Conservation (phyloP, 2,888 invertebrate species). For the Tipula helvola region DNA sequence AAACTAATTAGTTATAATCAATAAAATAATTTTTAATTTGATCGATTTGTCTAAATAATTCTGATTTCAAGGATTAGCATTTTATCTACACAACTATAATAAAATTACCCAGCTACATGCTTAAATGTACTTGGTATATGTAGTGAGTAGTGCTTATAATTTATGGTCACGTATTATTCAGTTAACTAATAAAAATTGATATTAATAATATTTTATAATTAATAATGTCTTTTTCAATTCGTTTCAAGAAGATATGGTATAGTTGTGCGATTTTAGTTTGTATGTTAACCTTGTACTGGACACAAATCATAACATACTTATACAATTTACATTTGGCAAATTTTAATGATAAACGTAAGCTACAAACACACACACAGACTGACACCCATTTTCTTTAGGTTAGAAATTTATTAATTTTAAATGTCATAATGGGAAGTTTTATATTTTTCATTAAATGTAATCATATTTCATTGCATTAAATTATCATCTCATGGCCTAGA, state of each 20-base stretch:
- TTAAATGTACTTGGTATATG: background rate
- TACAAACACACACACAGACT: background rate
- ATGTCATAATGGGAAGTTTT: background rate
- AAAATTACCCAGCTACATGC: background rate
- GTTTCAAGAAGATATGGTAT: background rate
- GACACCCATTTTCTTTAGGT: background rate
- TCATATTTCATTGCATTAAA: background rate
- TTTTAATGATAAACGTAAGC: background rate
- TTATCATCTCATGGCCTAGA: background rate
- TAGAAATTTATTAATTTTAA: background rate
- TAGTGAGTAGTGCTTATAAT: background rate
- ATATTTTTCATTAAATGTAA: background rate
- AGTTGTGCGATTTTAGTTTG: background rate
- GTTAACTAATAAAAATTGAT: background rate
- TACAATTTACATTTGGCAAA: background rate
- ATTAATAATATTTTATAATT: background rate
- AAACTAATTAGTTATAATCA: background rate
- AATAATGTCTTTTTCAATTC: background rate
- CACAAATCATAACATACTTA: background rate
- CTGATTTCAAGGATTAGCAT: background rate
- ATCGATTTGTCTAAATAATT: background rate
- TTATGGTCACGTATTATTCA: background rate
- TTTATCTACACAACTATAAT: background rate
- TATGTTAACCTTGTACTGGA: background rate
- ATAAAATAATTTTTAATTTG: background rate